phyloP scores from a whole-genome alignment of 92 coral and sea anemone genomes.

The Diadumene lineata region DNA sequence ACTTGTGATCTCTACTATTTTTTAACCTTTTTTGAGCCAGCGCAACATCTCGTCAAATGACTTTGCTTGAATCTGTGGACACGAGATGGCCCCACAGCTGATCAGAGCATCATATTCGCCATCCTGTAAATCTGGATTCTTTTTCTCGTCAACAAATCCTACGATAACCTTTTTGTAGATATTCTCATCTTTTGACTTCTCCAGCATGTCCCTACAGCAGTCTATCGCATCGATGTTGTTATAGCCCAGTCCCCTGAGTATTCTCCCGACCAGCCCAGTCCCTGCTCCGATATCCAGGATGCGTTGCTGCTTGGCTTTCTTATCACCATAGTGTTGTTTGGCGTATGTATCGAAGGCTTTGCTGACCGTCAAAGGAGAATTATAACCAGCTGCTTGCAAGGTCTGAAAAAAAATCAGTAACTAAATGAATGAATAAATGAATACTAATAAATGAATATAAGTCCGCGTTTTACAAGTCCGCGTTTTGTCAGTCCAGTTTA shows the following conservation, averaged over 20 bases:
- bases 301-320: neutral
- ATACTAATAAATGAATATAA: neutral
- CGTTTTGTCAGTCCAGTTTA: too few relatives aligned
- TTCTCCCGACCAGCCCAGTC: conserved; percentile 34
- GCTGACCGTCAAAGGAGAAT: neutral
- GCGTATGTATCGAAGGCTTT: conserved; percentile 3
- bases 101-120: conserved; percentile 43
- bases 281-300: conserved; percentile 54
- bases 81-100: conserved; percentile 30
- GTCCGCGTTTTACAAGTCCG: too few relatives aligned
- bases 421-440: neutral
- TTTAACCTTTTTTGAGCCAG: conserved; percentile 27
- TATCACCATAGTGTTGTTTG: neutral
- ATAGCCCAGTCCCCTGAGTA: conserved; percentile 40
- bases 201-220: conserved; percentile 24
- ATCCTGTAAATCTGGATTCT: conserved; percentile 18
- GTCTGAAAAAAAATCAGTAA: neutral
- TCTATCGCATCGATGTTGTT: conserved; percentile 41
- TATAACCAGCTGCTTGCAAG: conserved; percentile 2
- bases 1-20: too few relatives aligned
- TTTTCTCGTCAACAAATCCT: conserved; percentile 9
- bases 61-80: conserved; percentile 12
- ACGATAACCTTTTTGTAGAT: conserved; percentile 21
- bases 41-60: conserved; percentile 29
- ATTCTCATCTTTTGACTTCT: conserved; percentile 24